A percentile compares a stretch with the other conserved stretches of the same genome.
These are phyloP conservation scores for Pristiophorus japonicus DNA, from an alignment of 2,113 vertebrate genomes.

Conservation along the genomic window DNA sequence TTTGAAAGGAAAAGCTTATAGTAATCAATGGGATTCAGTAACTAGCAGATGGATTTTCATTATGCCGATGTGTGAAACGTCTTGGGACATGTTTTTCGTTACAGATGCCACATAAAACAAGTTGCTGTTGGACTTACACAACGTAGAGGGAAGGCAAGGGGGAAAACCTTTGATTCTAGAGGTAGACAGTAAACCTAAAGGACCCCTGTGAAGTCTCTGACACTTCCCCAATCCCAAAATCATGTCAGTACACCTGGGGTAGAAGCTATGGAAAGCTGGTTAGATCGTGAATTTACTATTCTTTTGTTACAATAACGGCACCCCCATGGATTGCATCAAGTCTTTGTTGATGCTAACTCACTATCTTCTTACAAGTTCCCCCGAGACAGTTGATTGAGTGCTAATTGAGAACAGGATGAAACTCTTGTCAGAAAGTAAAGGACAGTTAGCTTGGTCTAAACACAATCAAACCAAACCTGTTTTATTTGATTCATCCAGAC, in stretches of 20 bases:
- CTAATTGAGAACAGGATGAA: neutral
- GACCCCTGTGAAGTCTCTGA: neutral
- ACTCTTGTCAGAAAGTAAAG: neutral
- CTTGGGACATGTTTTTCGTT: neutral
- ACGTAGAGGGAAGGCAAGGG: neutral
- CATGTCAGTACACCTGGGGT: neutral
- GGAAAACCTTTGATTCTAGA: neutral
- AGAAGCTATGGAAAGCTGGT: neutral
- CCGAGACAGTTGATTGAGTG: conserved; percentile 12
- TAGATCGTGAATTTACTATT: neutral
- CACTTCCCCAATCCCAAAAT: neutral
- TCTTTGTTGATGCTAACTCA: neutral
- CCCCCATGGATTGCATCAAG: neutral
- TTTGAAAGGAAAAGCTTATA: neutral
- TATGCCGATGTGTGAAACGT: neutral
- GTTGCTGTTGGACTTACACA: neutral
- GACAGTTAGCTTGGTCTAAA: neutral
- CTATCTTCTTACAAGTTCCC: neutral
- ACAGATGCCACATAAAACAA: neutral
- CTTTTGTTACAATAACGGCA: neutral
- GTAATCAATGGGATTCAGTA: neutral
- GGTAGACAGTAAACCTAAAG: neutral
- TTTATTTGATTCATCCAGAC: neutral
- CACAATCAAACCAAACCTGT: neutral
- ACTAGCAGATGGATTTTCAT: neutral